Evolutionary conservation across 1,140 invertebrate genomes (phyloP).

Genomic region (Copidosoma floridanum): DNA sequence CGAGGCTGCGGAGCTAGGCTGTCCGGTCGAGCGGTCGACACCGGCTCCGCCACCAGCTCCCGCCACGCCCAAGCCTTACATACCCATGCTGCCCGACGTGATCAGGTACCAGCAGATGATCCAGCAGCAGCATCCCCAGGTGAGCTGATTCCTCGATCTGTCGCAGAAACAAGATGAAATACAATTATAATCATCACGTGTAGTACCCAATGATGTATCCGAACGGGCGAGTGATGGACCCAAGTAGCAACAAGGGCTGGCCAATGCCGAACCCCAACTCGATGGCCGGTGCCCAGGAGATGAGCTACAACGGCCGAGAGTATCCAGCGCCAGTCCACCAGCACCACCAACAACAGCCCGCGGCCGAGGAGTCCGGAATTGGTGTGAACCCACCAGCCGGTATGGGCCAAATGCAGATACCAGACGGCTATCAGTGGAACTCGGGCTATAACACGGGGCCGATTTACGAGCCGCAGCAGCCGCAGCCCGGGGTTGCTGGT

Average conservation of each 20-base stretch:
- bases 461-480: slow-evolving; percentile 7
- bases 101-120: slow-evolving; percentile 46
- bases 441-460: slow-evolving; percentile 8
- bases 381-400: no score
- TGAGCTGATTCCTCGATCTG: no score
- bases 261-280: neutral
- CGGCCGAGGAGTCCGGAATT: neutral
- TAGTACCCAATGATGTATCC: slow-evolving; percentile 14
- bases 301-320: no score
- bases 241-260: slow-evolving; percentile 2
- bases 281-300: neutral
- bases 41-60: slow-evolving; percentile 25
- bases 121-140: slow-evolving; percentile 35
- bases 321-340: no score
- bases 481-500: no score
- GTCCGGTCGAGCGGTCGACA: slow-evolving; percentile 60
- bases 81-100: slow-evolving; percentile 31
- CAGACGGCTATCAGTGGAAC: slow-evolving; percentile 20
- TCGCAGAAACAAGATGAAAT: no score
- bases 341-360: no score
- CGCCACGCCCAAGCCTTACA: slow-evolving; percentile 33
- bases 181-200: neutral
- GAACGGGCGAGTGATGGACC: neutral
- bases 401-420: neutral
- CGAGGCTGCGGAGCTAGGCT: slow-evolving; percentile 78